These are phyloP conservation scores for Diphyllodes magnificus DNA, from an alignment of 2,113 vertebrate genomes.

Conservation along the genomic window DNA sequence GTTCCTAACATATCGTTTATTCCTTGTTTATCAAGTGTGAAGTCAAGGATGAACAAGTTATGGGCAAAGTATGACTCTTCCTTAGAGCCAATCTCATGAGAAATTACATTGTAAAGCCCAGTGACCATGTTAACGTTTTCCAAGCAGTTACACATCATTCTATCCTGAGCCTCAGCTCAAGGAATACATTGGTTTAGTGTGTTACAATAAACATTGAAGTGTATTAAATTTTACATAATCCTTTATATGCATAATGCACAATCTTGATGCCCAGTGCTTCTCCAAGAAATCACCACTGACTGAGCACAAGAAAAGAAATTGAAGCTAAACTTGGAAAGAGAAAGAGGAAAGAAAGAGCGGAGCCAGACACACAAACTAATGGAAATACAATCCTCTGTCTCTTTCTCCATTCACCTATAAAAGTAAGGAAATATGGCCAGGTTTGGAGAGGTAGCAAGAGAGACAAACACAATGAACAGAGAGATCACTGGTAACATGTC, in stretches of 20 bases:
- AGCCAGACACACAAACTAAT: neutral
- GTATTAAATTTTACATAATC: neutral
- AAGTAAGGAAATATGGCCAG: neutral
- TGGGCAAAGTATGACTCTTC: neutral
- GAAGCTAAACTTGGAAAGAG: neutral
- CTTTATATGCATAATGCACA: neutral
- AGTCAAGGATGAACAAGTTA: neutral
- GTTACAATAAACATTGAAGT: neutral
- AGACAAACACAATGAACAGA: neutral
- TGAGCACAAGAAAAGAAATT: neutral
- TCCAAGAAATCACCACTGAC: neutral
- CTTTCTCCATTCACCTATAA: neutral
- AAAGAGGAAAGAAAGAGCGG: neutral
- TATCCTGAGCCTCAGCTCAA: neutral
- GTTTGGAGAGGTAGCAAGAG: neutral
- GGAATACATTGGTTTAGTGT: neutral
- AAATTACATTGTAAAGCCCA: neutral
- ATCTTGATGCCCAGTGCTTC: neutral
- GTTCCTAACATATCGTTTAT: conserved; percentile 1
- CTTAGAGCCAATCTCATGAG: neutral
- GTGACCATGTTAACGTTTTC: neutral
- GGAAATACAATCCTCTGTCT: neutral
- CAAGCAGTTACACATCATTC: neutral
- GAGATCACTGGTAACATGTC: neutral
- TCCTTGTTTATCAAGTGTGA: neutral